These are phyloP conservation scores for Blastomussa wellsi DNA, from an alignment of 92 coral and sea anemone species.

Conservation along the genomic window DNA sequence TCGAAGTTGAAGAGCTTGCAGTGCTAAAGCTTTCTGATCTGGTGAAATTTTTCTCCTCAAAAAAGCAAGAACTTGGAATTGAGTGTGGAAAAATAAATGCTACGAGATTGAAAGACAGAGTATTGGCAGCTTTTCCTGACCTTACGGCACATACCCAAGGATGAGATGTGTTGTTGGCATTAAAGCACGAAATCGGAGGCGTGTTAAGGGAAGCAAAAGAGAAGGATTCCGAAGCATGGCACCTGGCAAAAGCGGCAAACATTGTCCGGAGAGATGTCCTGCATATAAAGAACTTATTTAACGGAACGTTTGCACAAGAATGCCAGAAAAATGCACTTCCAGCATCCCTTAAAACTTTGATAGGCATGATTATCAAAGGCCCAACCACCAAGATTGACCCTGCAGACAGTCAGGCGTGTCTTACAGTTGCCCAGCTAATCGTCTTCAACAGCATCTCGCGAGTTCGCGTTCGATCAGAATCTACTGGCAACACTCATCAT, in stretches of 20 bases:
- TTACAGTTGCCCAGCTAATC: constrained; percentile 27
- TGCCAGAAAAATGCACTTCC: constrained; percentile 56
- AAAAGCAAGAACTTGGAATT: constrained; percentile 33
- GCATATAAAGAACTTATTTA: constrained; percentile 27
- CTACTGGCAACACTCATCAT: neutral
- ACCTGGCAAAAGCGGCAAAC: constrained; percentile 61
- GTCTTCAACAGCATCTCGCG: constrained; percentile 30
- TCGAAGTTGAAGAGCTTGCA: constrained; percentile 39
- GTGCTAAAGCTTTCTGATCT: constrained; percentile 13
- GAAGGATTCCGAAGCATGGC: constrained; percentile 18
- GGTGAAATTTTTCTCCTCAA: neutral
- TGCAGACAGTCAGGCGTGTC: neutral
- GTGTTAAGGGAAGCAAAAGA: constrained; percentile 3
- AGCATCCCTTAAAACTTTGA: constrained; percentile 26
- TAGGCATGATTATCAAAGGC: constrained; percentile 48
- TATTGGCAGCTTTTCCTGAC: constrained; percentile 33
- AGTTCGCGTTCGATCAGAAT: constrained; percentile 6
- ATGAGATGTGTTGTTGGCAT: constrained; percentile 23
- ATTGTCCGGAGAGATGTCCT: constrained; percentile 57
- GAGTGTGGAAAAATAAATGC: constrained; percentile 40
- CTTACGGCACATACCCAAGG: constrained; percentile 27
- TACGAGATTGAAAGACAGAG: constrained; percentile 48
- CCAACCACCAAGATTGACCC: constrained; percentile 28
- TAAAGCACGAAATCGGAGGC: constrained; percentile 16
- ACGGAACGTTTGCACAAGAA: constrained; percentile 42